These are phyloP conservation scores for Rhabditophanes sp. DNA, from an alignment of 2,888 invertebrate genomes.

Conservation along the genomic window DNA sequence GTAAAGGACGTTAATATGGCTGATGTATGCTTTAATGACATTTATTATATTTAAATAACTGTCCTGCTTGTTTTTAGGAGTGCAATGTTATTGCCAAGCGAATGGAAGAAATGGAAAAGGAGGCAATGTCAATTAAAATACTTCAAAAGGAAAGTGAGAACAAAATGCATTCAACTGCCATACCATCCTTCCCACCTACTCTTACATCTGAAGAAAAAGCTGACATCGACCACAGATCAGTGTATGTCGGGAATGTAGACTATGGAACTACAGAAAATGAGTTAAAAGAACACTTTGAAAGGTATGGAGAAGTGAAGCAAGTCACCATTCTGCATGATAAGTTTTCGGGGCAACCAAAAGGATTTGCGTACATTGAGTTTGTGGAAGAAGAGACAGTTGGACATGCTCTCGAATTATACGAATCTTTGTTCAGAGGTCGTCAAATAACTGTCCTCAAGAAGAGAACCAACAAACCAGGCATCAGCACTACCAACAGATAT, in stretches of 20 bases:
- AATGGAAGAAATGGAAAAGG: conserved; percentile 96
- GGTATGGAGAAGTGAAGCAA: conserved; percentile 93
- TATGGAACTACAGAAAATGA: conserved; percentile 98
- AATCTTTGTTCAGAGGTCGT: conserved; percentile 86
- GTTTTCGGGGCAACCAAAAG: conserved; percentile 96
- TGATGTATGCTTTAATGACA: too few species aligned
- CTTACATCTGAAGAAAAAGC: conserved; percentile 89
- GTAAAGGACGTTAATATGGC: too few species aligned
- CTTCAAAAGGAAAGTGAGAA: conserved; percentile 94
- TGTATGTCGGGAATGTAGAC: conserved; percentile 63
- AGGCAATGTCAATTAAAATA: conserved; percentile 90
- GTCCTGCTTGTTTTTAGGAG: too few species aligned
- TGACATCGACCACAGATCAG: conserved; percentile 85
- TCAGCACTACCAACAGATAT: conserved; percentile 76
- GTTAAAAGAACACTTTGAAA: conserved; percentile 93
- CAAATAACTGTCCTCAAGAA: conserved; percentile 91
- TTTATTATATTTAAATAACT: too few species aligned
- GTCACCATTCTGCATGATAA: conserved; percentile 98
- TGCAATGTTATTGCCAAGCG: conserved; percentile 89
- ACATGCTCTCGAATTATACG: conserved; percentile 93
- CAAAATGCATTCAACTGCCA: conserved; percentile 65
- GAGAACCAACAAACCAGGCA: conserved; percentile 89
- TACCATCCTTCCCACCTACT: conserved; percentile 22
- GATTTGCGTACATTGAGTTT: conserved; percentile 98
- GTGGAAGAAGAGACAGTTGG: conserved; percentile 90